Base-by-base conservation (phyloP, 2,113 vertebrate species). In the Cairina moschata region DNA sequence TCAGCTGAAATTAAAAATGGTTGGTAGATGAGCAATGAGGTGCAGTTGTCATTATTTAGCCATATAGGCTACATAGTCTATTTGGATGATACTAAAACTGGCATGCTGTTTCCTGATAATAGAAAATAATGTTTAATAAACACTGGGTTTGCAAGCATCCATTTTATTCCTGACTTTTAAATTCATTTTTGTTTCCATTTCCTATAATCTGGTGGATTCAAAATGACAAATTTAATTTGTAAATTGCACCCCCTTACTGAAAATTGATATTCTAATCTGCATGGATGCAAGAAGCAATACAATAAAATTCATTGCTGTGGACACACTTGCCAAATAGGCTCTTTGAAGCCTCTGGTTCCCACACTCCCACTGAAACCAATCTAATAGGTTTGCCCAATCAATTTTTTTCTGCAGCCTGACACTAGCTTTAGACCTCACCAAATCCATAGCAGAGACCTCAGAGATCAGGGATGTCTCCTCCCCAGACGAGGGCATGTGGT, bases 61-160 rank as follows among this genome's bases (percentile, higher is more conserved):
- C 54, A 46, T 44, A 50, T 21, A 89, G 54, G 29, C 32, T 77
- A 38, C 22, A 52, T 5, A 29, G 42, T 63, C 66, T 71, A 17
- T 92, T 80, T 77, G 81, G 55, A 40, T 83, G 34, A 58, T 76
- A 63, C 75, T 38, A 62, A 68, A 82, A 50, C n/a, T 40, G 76
- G n/a, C 8, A 26, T 42, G 50, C 8, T 85, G 11, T 38, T 76
- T 78, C 74, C 76, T 32, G n/a, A 68, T 74, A 90, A 83, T 5
- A 77, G 32, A 94, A 95, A 91, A 90, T 56, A 88, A 86, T 28
- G 10, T 72, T 88, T 63, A 67, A 86, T 74, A 91, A 90, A 31
- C n/a, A 83, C 17, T 1, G 1, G 21, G 22, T 56, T 96, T 82
- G 32, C 38, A 86, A 94, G 79, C 13, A 81, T 16, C 22, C 8